These are phyloP conservation scores for Aptenodytes patagonicus DNA, from an alignment of 2,113 vertebrate species.

Conservation along the genomic window DNA sequence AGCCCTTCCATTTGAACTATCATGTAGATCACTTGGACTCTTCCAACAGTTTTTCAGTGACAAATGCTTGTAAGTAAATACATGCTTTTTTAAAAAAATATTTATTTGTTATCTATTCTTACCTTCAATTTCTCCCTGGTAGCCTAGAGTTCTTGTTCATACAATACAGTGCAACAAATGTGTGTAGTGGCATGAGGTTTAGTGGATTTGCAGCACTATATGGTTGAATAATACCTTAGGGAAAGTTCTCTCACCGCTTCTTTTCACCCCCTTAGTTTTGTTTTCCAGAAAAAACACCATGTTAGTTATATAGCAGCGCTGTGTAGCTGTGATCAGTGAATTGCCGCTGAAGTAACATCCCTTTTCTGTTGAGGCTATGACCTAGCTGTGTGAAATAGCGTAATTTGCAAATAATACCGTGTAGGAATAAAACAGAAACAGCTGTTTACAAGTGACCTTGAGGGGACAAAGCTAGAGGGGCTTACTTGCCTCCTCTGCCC, in stretches of 20 bases:
- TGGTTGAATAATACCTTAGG: slow-evolving; percentile 6
- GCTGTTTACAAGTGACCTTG: slow-evolving; percentile 66
- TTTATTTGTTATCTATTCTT: not conserved
- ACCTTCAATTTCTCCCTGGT: not conserved
- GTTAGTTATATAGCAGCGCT: not conserved
- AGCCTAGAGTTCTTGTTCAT: not conserved
- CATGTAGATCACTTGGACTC: slow-evolving; percentile 99
- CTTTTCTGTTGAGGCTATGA: slow-evolving; percentile 22
- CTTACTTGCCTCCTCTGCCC: slow-evolving; percentile 31
- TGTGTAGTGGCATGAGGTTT: not conserved
- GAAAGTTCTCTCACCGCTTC: slow-evolving; percentile 48
- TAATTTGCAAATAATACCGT: slow-evolving; percentile 15
- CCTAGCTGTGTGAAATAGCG: not conserved
- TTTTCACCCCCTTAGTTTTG: not conserved
- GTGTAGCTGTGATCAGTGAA: not conserved
- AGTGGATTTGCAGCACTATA: not conserved
- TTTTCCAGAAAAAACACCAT: not conserved
- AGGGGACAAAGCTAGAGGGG: not conserved
- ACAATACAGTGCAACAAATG: slow-evolving; percentile 15
- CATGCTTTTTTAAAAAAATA: not conserved
- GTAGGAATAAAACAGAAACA: not conserved
- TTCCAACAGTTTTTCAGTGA: slow-evolving; percentile 99
- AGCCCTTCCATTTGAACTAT: slow-evolving; percentile 98
- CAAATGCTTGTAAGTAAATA: slow-evolving; percentile 96
- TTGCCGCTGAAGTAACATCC: not conserved